Conservation (phyloP, 2,888 invertebrate genomes). For the Drosophila histrio region DNA sequence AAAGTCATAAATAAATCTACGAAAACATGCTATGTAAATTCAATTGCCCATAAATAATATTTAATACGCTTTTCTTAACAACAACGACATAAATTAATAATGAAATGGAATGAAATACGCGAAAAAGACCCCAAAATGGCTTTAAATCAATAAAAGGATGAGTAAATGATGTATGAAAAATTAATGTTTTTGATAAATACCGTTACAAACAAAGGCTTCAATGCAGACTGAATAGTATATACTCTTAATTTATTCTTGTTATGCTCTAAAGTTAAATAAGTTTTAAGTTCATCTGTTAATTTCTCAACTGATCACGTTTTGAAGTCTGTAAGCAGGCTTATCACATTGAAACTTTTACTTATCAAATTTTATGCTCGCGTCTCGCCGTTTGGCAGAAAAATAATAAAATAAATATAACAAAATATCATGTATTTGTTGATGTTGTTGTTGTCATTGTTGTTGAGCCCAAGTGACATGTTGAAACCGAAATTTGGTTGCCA, state of each 20-base stretch:
- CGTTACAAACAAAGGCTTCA: neutral
- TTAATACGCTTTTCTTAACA: slow-evolving; percentile 54
- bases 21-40: slow-evolving; percentile 41
- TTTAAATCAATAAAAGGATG: slow-evolving; percentile 50
- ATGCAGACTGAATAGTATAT: no score
- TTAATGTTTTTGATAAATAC: slow-evolving; percentile 37
- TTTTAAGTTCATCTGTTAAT: neutral
- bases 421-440: neutral
- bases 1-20: slow-evolving; percentile 67
- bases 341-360: neutral
- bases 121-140: slow-evolving; percentile 46
- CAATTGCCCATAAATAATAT: slow-evolving; percentile 54
- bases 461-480: slow-evolving; percentile 22
- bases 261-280: neutral
- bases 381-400: neutral
- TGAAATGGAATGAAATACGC: slow-evolving; percentile 15
- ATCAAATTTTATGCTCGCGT: neutral
- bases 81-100: slow-evolving; percentile 36
- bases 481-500: slow-evolving; percentile 34
- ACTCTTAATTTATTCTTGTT: neutral
- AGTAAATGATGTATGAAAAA: slow-evolving; percentile 62
- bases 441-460: neutral
- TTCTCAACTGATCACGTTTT: neutral
- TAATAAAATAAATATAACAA: neutral
- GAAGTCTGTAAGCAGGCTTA: neutral